Conservation (phyloP, 2,113 vertebrate genomes). For the Notarius lentiginosus region DNA sequence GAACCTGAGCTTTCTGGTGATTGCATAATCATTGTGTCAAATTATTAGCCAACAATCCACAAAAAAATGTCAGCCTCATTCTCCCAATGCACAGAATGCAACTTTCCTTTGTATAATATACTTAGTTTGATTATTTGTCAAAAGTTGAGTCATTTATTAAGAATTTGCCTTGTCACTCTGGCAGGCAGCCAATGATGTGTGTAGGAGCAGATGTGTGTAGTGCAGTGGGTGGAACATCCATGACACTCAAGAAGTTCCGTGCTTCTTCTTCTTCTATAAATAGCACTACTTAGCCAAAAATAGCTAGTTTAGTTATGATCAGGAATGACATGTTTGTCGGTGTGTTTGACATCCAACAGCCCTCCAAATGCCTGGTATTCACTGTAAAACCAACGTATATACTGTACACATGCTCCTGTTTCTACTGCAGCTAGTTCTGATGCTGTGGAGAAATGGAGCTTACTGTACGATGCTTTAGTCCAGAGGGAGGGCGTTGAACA, state of each 20-base stretch:
- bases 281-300: background rate
- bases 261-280: too few relatives aligned
- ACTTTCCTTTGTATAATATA: background rate
- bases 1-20: background rate
- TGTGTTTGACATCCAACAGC: background rate
- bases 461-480: background rate
- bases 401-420: background rate
- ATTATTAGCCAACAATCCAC: background rate
- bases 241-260: background rate
- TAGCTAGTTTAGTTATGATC: background rate
- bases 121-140: background rate
- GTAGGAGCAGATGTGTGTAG: background rate
- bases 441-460: background rate
- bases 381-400: background rate
- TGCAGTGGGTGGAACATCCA: background rate
- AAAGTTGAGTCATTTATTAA: background rate
- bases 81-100: background rate
- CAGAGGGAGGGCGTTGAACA: background rate
- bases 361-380: too few relatives aligned
- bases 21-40: background rate
- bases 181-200: slow-evolving; percentile 3
- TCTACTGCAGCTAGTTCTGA: background rate
- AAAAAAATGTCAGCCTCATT: background rate
- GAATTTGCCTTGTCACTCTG: background rate
- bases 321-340: background rate